Evolutionary conservation across 1,140 invertebrate genomes (phyloP), one percentile per base, ranked within the genome.

Genomic region (Pollicipes pollicipes): DNA sequence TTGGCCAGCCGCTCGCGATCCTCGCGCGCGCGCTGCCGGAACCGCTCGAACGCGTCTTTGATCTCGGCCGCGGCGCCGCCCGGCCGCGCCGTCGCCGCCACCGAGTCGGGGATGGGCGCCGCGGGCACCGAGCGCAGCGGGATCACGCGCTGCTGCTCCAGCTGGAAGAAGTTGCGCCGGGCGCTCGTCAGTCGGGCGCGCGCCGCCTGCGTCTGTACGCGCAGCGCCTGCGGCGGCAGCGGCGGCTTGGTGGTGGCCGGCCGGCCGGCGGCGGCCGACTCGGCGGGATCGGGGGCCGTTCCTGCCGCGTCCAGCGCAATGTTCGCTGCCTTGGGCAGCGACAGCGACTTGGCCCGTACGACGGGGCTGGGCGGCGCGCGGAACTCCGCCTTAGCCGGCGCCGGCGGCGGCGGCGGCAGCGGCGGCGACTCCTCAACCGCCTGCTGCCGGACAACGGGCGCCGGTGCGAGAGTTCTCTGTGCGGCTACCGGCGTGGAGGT

Each of bases 1-100:
- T 71, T 69, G 68, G 77, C 76, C 31, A 76, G 70, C 26, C 75
- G 75, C 68, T 76, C 76, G 16, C 77, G 72, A 30, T 75, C 77
- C 30, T 75, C 72, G 27, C 73, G 72, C 26, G 76, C 73, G 32
- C 70, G 72, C 29, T 75, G 67, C 6, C 70, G 73, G 70, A 75
- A 77, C 69, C 69, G 67, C 31, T 75, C 74, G 58, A 77, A 75
- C 31, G 73, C 74, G n/a, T 74, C 70, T 67, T 73, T 72, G 69
- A 77, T 66, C 24, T 66, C 70, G 35, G 69, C 68, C 21, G 64
- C 72, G 66, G 70, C 66, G 68, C 71, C 0, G 71, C 4, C 29
- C 68, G 30, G 24, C 4, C 30, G 1, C 6, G 68, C 27, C 3
- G 66, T 24, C 17, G 68, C 4, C 32, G n/a, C 1, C 16, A 30